Evolutionary conservation across 2,113 vertebrate genomes (phyloP).

Genomic region (Phrynocephalus versicolor): DNA sequence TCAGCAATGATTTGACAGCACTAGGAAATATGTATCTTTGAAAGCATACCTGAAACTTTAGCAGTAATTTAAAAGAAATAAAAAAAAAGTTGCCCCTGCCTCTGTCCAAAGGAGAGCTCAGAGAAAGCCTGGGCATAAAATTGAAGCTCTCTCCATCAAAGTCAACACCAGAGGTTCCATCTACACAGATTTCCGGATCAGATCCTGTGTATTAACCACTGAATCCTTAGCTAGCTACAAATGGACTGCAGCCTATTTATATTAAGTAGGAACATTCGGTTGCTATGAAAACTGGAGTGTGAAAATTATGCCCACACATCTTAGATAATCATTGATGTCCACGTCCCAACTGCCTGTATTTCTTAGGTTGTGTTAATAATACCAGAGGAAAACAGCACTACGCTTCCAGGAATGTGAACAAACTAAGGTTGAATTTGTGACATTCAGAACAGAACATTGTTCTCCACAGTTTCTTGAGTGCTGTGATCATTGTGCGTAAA

Average conservation of each 20-base stretch:
- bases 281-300: background rate
- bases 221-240: background rate
- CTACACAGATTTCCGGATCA: background rate
- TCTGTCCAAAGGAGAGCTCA: background rate
- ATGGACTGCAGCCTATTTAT: background rate
- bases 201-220: background rate
- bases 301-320: background rate
- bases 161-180: background rate
- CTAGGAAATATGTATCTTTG: too few relatives aligned
- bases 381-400: background rate
- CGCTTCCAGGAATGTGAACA: background rate
- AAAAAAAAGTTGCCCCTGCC: too few relatives aligned
- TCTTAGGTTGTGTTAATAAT: background rate
- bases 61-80: too few relatives aligned
- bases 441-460: background rate
- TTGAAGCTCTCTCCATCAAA: background rate
- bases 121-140: background rate
- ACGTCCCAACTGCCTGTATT: background rate
- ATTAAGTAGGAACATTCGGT: background rate
- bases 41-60: background rate
- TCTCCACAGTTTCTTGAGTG: background rate
- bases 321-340: background rate
- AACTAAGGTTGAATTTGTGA: background rate
- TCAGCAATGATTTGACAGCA: too few relatives aligned
- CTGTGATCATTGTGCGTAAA: background rate